Evolutionary conservation across 2,888 invertebrate genomes (phyloP), one percentile per base, ranked within the genome.

Genomic region (Himalopsyche japonica): DNA sequence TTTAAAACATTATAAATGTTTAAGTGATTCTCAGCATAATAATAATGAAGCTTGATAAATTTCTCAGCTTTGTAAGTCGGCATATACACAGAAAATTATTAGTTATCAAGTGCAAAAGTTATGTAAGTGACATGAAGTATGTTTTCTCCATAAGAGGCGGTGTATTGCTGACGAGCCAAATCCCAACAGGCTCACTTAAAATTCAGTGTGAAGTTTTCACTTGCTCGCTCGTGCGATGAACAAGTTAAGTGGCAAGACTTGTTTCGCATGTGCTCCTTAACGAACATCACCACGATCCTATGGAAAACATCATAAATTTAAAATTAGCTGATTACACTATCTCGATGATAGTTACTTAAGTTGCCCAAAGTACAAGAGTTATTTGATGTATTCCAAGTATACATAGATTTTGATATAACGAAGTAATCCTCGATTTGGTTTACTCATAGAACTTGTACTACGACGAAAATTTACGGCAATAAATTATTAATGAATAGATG

Each of bases 151-250:
- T 57, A 57, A 57, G 57, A 57, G 57, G 57, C 57, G 57, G 57
- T 57, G 57, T 57, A 57, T 57, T 57, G 57, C 57, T 57, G 57
- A 57, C 57, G 57, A 57, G 20, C 20, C 57, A 57, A 57, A 57
- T 82, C 79, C 57, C 47, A 79, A 82, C 70, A 79, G 47, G 37
- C 82, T 82, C 49, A 37, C 20, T 79, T 82, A 70, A 79, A 43
- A 79, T 82, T 57, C 82, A 76, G 79, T 37, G 79, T 79, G 82
- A 76, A 82, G 82, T 70, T 79, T 79, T 43, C 64, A 57, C 82
- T 81, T 20, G 30, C 48, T 77, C 48, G n/a, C 43, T 48, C 43
- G 57, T 20, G 57, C 57, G 57, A 20, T 57, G 57, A 57, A 57
- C 57, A 57, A 57, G 57, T 57, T 57, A 57, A 57, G 57, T 57